These are phyloP conservation scores for Lacanobia oleracea DNA, from an alignment of 2,888 invertebrate species.

Conservation along the genomic window DNA sequence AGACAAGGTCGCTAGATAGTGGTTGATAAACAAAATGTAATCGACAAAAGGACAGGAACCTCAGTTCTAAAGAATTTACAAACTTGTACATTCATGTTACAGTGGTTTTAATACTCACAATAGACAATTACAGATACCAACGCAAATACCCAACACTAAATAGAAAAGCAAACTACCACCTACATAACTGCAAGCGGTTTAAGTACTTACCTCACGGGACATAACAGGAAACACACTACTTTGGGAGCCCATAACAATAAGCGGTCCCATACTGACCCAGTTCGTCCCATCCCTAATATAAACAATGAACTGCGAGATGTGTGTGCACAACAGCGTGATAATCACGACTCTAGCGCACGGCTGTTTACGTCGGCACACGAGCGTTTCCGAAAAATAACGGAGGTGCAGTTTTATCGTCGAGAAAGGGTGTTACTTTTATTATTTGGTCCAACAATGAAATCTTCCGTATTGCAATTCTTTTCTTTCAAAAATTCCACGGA, in stretches of 20 bases:
- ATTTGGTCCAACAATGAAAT: neutral
- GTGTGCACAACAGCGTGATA: constrained; percentile 22
- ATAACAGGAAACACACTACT: constrained; percentile 44
- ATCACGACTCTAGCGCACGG: constrained; percentile 41
- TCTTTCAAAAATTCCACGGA: neutral
- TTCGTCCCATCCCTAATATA: constrained; percentile 47
- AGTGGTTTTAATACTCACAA: neutral
- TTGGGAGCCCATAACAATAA: constrained; percentile 51
- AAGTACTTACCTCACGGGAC: constrained; percentile 48
- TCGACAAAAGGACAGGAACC: neutral
- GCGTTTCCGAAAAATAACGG: constrained; percentile 28
- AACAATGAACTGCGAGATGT: constrained; percentile 39
- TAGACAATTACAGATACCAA: neutral
- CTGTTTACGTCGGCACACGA: constrained; percentile 19
- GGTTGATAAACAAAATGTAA: neutral
- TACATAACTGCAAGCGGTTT: constrained; percentile 29
- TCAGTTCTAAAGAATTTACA: neutral
- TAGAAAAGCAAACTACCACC: constrained; percentile 20
- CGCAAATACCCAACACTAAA: constrained; percentile 8
- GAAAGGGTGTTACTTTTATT: constrained; percentile 19
- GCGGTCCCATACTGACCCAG: constrained; percentile 50
- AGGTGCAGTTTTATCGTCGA: constrained; percentile 7
- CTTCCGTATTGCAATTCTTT: neutral
- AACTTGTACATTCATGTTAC: neutral
- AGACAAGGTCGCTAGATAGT: neutral